Evolutionary conservation across 2,888 invertebrate genomes (phyloP).

Genomic region (Sinodicranocentrus sp.): DNA sequence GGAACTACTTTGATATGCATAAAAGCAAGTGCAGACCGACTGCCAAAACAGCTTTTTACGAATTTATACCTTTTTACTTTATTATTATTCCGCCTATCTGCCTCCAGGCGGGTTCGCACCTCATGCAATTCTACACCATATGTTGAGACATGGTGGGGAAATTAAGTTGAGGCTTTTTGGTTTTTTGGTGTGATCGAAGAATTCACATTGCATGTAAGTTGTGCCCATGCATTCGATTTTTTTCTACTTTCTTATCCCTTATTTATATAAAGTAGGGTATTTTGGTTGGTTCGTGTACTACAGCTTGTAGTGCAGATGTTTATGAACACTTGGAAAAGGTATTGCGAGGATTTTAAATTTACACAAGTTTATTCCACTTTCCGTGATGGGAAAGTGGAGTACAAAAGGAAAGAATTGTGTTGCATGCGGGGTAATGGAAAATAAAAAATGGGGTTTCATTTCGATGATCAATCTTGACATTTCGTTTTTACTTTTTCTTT

Average conservation of each 20-base stretch:
- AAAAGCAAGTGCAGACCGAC: background rate
- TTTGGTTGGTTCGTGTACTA: background rate
- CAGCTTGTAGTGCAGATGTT: background rate
- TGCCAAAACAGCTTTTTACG: slow-evolving; percentile 16
- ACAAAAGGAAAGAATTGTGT: too few species aligned
- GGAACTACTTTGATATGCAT: slow-evolving; percentile 6
- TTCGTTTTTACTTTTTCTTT: too few species aligned
- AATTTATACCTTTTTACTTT: slow-evolving; percentile 19
- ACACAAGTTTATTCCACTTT: background rate
- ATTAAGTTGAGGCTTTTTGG: background rate
- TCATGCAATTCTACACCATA: background rate
- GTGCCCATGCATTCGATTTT: too few species aligned
- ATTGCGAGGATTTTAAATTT: background rate
- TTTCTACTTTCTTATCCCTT: background rate
- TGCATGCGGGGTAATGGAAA: too few species aligned
- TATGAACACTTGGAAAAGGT: background rate
- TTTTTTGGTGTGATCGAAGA: too few species aligned
- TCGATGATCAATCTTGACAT: too few species aligned
- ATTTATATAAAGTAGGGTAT: background rate
- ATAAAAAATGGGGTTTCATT: too few species aligned
- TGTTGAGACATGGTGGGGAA: background rate
- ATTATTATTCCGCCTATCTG: slow-evolving; percentile 41
- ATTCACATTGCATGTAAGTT: too few species aligned
- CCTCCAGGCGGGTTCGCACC: slow-evolving; percentile 36
- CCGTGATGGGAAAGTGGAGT: background rate